Percentiles rank a stretch among this genome's conserved stretches.
phyloP scores from a whole-genome alignment of 2,888 invertebrate species.

The Scotopteryx bipunctaria region DNA sequence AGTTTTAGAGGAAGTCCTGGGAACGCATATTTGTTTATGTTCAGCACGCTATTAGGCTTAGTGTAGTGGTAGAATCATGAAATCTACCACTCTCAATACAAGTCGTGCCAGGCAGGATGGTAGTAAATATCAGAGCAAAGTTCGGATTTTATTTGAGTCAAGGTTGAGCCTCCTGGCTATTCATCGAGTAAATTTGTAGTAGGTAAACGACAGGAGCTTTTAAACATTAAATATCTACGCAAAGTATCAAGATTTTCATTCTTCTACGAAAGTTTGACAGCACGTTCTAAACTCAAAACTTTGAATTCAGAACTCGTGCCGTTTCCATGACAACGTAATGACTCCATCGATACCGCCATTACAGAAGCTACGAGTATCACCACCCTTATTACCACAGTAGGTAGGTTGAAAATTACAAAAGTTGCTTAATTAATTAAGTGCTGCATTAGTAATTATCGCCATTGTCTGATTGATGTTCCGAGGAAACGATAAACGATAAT shows the following conservation, averaged over 20 bases:
- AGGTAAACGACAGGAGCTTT: too few species aligned
- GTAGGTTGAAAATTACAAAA: conserved; percentile 2
- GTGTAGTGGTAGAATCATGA: too few species aligned
- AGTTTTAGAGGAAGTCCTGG: too few species aligned
- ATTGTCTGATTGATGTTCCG: conserved; percentile 17
- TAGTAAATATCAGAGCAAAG: too few species aligned
- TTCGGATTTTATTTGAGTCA: too few species aligned
- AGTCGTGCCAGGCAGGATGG: too few species aligned
- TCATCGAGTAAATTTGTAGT: too few species aligned
- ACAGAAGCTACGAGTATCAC: not conserved
- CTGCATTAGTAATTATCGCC: conserved; percentile 25
- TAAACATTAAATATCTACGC: not conserved
- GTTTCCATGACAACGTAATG: conserved; percentile 51
- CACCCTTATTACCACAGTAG: not conserved
- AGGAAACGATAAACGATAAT: conserved; percentile 20
- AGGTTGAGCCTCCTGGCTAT: too few species aligned
- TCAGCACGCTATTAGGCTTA: too few species aligned
- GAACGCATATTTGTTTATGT: too few species aligned
- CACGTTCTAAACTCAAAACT: conserved; percentile 54
- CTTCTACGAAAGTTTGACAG: conserved; percentile 32
- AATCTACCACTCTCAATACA: too few species aligned
- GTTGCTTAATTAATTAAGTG: conserved; percentile 24
- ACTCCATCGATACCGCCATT: conserved; percentile 27
- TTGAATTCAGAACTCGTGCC: conserved; percentile 54
- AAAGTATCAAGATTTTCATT: conserved; percentile 38